Evolutionary conservation across 2,113 vertebrate species (phyloP).

Genomic region (Hyperoodon ampullatus): DNA sequence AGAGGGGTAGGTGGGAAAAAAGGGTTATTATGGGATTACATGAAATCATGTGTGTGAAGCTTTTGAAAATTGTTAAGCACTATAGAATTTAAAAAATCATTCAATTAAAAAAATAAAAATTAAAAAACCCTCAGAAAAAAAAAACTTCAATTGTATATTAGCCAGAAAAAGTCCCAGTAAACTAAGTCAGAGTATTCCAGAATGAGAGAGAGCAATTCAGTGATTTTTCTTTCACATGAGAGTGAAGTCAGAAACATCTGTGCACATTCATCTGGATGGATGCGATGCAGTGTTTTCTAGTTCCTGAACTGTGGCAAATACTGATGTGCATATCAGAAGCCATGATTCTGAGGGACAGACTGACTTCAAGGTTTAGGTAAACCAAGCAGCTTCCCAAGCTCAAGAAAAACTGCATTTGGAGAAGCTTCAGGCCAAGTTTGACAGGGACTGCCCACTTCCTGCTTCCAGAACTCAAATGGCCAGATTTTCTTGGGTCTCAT

Average conservation of each 20-base stretch:
- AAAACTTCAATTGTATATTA: constrained; percentile 34
- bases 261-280: constrained; percentile 39
- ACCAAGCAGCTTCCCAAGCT: constrained; percentile 39
- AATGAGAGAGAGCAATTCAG: constrained; percentile 32
- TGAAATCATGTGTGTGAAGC: neutral
- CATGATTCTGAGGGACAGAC: constrained; percentile 38
- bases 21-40: neutral
- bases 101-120: neutral
- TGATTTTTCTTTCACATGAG: constrained; percentile 44
- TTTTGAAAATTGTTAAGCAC: too few species aligned
- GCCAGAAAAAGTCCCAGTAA: constrained; percentile 59
- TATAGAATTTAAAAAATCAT: neutral
- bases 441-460: constrained; percentile 41
- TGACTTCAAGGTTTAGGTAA: constrained; percentile 45
- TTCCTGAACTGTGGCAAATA: constrained; percentile 47
- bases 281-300: neutral
- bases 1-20: neutral
- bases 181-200: constrained; percentile 49
- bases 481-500: constrained; percentile 49
- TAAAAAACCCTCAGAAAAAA: neutral
- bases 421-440: constrained; percentile 7
- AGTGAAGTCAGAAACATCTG: constrained; percentile 67
- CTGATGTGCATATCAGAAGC: constrained; percentile 30
- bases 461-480: constrained; percentile 34
- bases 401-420: neutral